Conservation (phyloP, 2,888 invertebrate genomes). For the Drosophila atroscutellata region DNA sequence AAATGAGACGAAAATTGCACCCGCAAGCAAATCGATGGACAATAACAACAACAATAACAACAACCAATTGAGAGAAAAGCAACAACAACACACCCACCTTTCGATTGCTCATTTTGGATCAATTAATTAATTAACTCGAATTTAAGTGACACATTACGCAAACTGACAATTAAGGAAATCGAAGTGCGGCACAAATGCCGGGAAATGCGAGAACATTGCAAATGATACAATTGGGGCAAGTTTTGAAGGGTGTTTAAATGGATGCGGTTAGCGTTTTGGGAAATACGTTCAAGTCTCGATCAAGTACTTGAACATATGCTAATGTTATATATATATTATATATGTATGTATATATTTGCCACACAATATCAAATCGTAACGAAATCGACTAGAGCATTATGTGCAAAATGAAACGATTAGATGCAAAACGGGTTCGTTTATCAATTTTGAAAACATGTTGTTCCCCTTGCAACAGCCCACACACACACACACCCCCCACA, state of each 20-base stretch:
- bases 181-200: not conserved
- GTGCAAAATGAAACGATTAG: not conserved
- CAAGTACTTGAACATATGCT: not conserved
- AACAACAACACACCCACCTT: conserved; percentile 4
- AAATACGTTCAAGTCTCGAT: not conserved
- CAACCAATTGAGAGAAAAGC: conserved; percentile 19
- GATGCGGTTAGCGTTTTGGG: not conserved
- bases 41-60: conserved; percentile 41
- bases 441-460: conserved; percentile 10
- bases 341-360: no score
- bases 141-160: conserved; percentile 8
- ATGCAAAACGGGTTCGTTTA: conserved; percentile 8
- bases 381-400: not conserved
- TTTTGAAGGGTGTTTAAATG: not conserved
- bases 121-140: conserved; percentile 30
- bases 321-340: not conserved
- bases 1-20: conserved; percentile 45
- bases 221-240: not conserved
- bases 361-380: not conserved
- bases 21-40: conserved; percentile 56
- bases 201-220: not conserved
- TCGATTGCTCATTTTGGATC: conserved; percentile 31
- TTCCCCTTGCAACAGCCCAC: not conserved
- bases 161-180: conserved; percentile 15
- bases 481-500: no score